A percentile compares a stretch with the other conserved stretches of the same genome.
phyloP scores from a whole-genome alignment of 2,888 invertebrate genomes.

The Zaprionus bogoriensis region DNA sequence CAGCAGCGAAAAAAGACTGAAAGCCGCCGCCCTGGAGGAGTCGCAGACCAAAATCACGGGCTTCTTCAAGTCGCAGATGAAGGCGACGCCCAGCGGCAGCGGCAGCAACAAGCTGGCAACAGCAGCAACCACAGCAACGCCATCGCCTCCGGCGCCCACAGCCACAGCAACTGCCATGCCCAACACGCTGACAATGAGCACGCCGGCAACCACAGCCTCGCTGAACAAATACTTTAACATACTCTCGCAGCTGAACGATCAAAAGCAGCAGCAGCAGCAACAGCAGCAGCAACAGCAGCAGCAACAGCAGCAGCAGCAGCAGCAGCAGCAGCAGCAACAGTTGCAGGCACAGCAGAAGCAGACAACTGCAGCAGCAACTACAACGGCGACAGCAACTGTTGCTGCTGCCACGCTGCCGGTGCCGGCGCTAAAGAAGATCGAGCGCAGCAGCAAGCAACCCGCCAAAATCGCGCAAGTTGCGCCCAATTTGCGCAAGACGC shows the following conservation, averaged over 20 bases:
- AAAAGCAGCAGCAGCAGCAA: constrained; percentile 60
- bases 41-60: constrained; percentile 90
- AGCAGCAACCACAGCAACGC: constrained; percentile 30
- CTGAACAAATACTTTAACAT: constrained; percentile 82
- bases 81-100: constrained; percentile 79
- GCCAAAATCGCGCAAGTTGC: constrained; percentile 83
- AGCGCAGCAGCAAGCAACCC: constrained; percentile 81
- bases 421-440: constrained; percentile 82
- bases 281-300: constrained; percentile 52
- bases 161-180: constrained; percentile 45
- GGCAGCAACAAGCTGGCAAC: constrained; percentile 29
- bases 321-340: constrained; percentile 36
- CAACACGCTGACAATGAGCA: constrained; percentile 74
- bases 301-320: constrained; percentile 26
- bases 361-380: neutral
- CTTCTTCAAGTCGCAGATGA: constrained; percentile 92
- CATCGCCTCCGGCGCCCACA: constrained; percentile 16
- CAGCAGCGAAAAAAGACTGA: constrained; percentile 80
- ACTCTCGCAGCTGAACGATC: constrained; percentile 78
- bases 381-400: constrained; percentile 37
- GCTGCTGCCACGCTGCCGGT: constrained; percentile 60
- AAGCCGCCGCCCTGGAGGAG: constrained; percentile 81
- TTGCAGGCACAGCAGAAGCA: constrained; percentile 32
- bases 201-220: constrained; percentile 78
- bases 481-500: constrained; percentile 82